Percentiles rank a stretch among this genome's conserved stretches.
Evolutionary conservation across 2,113 vertebrate species (phyloP).

Genomic region (Octodon degus): DNA sequence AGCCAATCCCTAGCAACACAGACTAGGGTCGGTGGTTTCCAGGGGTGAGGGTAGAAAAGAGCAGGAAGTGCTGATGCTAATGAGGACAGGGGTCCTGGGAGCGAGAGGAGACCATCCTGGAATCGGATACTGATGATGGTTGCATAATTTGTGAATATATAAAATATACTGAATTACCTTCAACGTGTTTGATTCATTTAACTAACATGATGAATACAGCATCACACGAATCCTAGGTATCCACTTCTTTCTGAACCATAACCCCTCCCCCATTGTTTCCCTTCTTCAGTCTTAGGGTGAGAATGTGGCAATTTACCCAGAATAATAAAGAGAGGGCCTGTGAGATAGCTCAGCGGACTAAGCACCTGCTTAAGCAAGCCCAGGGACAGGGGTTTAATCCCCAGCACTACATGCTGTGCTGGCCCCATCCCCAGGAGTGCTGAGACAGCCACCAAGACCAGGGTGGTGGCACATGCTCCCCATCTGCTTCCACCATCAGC

Average conservation of each 20-base stretch:
- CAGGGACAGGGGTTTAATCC: too few relatives aligned
- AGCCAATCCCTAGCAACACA: not conserved
- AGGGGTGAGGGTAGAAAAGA: not conserved
- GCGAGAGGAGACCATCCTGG: not conserved
- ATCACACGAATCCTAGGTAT: not conserved
- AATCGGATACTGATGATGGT: not conserved
- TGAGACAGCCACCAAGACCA: too few relatives aligned
- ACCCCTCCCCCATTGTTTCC: not conserved
- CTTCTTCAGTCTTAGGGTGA: not conserved
- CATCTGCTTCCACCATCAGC: fast-evolving
- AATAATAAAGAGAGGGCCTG: too few relatives aligned
- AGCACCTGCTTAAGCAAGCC: too few relatives aligned
- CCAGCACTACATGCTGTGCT: too few relatives aligned
- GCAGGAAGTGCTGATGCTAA: not conserved
- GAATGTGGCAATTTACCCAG: not conserved
- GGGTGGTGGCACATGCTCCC: too few relatives aligned
- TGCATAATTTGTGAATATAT: not conserved
- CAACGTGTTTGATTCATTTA: not conserved
- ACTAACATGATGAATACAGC: not conserved
- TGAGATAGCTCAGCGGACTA: too few relatives aligned
- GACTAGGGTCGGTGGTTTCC: not conserved
- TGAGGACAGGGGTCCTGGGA: not conserved
- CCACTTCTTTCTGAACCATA: not conserved
- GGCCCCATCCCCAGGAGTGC: too few relatives aligned
- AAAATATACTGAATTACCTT: not conserved